A percentile compares a stretch with the other conserved stretches of the same genome.
Evolutionary conservation across 2,797 vertebrate species (phyloP).

Genomic region (Brotula barbata): DNA sequence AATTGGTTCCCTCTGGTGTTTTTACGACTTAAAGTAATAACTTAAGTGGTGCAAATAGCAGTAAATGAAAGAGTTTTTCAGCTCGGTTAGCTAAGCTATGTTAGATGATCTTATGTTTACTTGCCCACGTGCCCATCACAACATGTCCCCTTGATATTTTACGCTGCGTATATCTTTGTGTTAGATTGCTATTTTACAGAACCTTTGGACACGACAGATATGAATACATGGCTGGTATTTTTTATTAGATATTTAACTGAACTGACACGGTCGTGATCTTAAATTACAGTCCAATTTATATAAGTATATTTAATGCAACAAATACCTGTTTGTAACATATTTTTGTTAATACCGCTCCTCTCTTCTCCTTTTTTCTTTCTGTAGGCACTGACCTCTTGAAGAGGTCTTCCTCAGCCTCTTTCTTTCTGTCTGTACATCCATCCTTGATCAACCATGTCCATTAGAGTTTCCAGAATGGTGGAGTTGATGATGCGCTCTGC

Average conservation of each 20-base stretch:
- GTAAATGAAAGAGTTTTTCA: background rate
- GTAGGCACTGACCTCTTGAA: slow-evolving; percentile 22
- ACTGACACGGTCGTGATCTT: no score
- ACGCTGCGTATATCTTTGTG: no score
- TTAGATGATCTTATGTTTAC: background rate
- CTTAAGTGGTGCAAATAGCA: background rate
- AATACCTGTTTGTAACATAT: no score
- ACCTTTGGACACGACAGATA: no score
- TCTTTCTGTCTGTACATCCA: background rate
- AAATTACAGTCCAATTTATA: no score
- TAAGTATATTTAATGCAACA: no score
- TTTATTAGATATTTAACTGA: no score
- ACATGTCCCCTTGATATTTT: background rate
- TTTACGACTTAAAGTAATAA: background rate
- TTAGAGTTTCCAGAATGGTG: slow-evolving; percentile 54
- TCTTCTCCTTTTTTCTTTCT: background rate
- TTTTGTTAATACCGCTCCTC: background rate
- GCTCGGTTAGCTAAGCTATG: background rate
- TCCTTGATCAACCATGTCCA: slow-evolving; percentile 60
- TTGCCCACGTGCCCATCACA: slow-evolving; percentile 23
- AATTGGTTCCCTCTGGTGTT: rapidly evolving
- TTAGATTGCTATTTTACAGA: no score
- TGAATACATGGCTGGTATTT: no score
- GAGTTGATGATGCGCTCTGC: slow-evolving; percentile 54
- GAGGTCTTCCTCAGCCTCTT: background rate